Evolutionary conservation across 2,888 invertebrate genomes (phyloP), one percentile per base, ranked within the genome.

Genomic region (Drosophila birchii): DNA sequence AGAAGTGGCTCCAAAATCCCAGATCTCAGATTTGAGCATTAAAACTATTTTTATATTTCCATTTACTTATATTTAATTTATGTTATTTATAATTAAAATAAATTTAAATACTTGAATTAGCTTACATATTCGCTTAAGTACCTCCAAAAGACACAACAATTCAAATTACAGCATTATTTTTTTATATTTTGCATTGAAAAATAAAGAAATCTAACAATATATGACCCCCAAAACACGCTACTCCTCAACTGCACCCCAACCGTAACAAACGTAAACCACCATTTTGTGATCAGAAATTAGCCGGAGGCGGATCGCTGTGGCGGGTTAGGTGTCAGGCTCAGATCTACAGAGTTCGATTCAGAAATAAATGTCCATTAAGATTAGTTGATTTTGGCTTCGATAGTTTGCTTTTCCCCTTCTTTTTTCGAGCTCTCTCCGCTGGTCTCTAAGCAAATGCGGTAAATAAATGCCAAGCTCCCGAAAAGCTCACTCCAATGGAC

Each of bases 311-410:
- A 68, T 64, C 62, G 34, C 32, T 79, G 62, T 72, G 54, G 47
- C 41, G 44, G 76, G 38, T 38, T 64, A 73, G 61, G 66, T 70
- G 78, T 73, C 78, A 75, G 83, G 68, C 66, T 87, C 81, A 75
- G 75, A 71, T 73, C 68, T 49, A 14, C 45, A 16, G 44, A 18
- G 34, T 23, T 70, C 72, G 59, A 72, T 71, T 61, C 44, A 61
- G 47, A 66, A 76, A 87, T 69, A 76, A 79, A 77, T 81, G 78
- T 85, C 88, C 88, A 87, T 89, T 84, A 85, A 85, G 88, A 85
- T 86, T 89, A 85, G 86, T 86, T 88, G 86, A 89, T 89, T 89
- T 87, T 85, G 79, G 78, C 71, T 81, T 79, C 88, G 88, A 89
- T 87, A 87, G 79, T 81, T 84, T 72, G 80, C 73, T 75, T 77